Conservation (phyloP, 2,888 invertebrate genomes). For the Cosmorhoe ocellata region DNA sequence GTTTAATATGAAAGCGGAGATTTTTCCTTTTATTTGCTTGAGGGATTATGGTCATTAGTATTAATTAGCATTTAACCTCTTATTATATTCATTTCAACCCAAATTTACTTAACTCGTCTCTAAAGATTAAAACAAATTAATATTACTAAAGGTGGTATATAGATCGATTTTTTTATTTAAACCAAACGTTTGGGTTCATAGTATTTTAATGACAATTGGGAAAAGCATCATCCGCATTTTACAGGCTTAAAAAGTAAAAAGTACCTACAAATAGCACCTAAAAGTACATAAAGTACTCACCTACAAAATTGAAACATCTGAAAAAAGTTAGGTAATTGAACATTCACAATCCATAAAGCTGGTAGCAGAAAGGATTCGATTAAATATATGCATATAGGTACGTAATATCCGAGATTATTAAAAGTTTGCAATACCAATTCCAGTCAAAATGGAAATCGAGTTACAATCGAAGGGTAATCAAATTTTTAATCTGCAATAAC, state of each 20-base stretch:
- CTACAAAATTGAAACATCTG: no score
- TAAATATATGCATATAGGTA: constrained; percentile 20
- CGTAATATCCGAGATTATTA: constrained; percentile 32
- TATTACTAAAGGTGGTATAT: no score
- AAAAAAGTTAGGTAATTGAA: no score
- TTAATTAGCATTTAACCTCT: constrained; percentile 4
- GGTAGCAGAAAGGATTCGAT: constrained; percentile 24
- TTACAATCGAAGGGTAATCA: constrained; percentile 40
- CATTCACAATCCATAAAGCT: not conserved
- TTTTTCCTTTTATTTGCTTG: constrained; percentile 17
- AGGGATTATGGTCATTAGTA: constrained; percentile 5
- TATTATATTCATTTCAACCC: not conserved
- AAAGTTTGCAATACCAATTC: constrained; percentile 37
- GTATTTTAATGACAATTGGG: no score
- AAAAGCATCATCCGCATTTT: no score
- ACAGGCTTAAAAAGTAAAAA: no score
- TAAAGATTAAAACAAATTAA: no score
- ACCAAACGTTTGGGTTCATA: no score
- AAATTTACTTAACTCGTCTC: no score
- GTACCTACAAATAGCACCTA: no score
- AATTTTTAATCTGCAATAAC: constrained; percentile 40
- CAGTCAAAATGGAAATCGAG: constrained; percentile 38
- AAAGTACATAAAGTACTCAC: no score
- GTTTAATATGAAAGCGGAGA: constrained; percentile 6
- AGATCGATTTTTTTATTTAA: no score